A percentile compares a stretch with the other conserved stretches of the same genome.
phyloP scores from a whole-genome alignment of 2,113 vertebrate species.

The Orcinus orca region DNA sequence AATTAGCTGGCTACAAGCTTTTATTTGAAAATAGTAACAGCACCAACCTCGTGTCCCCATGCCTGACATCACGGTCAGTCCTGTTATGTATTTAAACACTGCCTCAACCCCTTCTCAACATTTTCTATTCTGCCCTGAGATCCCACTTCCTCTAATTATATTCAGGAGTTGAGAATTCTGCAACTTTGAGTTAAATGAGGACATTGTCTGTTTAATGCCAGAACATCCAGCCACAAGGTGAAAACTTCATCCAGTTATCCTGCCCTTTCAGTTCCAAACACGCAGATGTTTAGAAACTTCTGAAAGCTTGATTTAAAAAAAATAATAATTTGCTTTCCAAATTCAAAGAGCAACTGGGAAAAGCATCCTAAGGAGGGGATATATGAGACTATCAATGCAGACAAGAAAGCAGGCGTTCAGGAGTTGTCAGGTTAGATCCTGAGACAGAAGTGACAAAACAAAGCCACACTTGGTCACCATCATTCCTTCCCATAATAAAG shows the following conservation, averaged over 20 bases:
- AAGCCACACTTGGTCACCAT: not conserved
- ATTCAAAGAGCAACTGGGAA: not conserved
- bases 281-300: constrained; percentile 5
- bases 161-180: not conserved
- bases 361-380: not conserved
- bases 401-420: not conserved
- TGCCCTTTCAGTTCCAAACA: not conserved
- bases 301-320: not conserved
- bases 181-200: not conserved
- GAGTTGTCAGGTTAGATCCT: not conserved
- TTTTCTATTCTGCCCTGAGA: not conserved
- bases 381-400: not conserved
- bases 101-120: not conserved
- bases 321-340: not conserved
- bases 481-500: not conserved
- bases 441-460: not conserved
- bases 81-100: not conserved
- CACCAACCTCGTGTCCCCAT: no score
- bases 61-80: not conserved
- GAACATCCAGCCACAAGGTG: not conserved
- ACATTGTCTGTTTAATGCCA: constrained; percentile 1
- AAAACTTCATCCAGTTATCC: not conserved
- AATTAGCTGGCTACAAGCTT: not conserved
- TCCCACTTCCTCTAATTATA: not conserved
- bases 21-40: not conserved